These are phyloP conservation scores for Trichogramma pretiosum DNA, from an alignment of 1,140 invertebrate genomes.

Conservation along the genomic window DNA sequence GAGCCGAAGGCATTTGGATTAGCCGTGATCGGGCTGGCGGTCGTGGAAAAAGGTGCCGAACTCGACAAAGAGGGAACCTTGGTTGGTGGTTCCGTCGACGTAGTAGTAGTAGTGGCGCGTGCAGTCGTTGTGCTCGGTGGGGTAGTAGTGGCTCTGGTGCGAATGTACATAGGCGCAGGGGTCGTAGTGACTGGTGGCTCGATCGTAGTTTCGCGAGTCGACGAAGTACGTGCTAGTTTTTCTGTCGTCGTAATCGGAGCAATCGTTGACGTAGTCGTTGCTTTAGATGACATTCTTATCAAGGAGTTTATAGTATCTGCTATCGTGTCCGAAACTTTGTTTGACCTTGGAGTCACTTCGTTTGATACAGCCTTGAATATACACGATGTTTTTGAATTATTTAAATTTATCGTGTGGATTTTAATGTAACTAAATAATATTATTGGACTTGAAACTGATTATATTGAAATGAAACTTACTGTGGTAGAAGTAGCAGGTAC, in stretches of 20 bases:
- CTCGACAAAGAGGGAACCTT: background rate
- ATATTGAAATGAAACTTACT: constrained; percentile 21
- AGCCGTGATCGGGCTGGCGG: constrained; percentile 17
- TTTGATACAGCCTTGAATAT: no score
- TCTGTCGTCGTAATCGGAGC: constrained; percentile 16
- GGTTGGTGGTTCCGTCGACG: background rate
- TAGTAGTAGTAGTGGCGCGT: constrained; percentile 4
- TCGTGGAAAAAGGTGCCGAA: constrained; percentile 7
- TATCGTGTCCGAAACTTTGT: constrained; percentile 34
- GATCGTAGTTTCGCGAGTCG: constrained; percentile 15
- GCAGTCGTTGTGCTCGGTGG: constrained; percentile 1
- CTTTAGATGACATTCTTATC: constrained; percentile 16
- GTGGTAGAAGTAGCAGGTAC: constrained; percentile 40
- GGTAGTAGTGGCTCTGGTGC: constrained; percentile 18
- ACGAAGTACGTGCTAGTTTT: constrained; percentile 14
- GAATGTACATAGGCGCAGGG: constrained; percentile 12
- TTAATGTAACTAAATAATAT: background rate
- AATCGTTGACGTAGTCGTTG: constrained; percentile 10
- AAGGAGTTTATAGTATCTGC: constrained; percentile 17
- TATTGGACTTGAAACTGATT: background rate
- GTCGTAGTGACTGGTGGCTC: constrained; percentile 15
- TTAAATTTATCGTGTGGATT: no score
- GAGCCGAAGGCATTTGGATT: constrained; percentile 36
- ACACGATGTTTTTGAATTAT: no score
- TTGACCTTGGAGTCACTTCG: no score